Conservation (phyloP, 1,140 invertebrate species). For the Bicyclus anynana region DNA sequence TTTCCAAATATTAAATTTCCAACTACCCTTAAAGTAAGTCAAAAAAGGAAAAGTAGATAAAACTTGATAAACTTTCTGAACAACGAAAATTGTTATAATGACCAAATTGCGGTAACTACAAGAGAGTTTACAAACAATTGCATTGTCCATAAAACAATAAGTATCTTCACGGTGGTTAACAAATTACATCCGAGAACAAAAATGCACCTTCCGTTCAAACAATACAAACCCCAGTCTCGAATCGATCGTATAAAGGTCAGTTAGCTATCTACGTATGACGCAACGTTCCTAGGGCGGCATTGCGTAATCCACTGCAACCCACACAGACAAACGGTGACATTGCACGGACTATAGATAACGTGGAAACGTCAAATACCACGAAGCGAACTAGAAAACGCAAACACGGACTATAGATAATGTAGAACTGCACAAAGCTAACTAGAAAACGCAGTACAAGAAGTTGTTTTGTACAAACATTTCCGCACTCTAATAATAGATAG, state of each 20-base stretch:
- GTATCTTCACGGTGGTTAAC: background rate
- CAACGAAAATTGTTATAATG: too few species aligned
- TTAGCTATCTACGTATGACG: conserved; percentile 57
- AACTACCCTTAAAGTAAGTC: too few species aligned
- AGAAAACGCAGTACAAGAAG: conserved; percentile 6
- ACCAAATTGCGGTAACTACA: too few species aligned
- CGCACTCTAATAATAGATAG: conserved; percentile 26
- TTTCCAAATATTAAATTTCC: too few species aligned
- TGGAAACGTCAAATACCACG: conserved; percentile 21
- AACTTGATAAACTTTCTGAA: too few species aligned
- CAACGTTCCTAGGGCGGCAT: conserved; percentile 55
- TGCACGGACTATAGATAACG: conserved; percentile 22
- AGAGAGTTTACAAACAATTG: too few species aligned
- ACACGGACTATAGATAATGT: conserved; percentile 21
- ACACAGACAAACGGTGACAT: conserved; percentile 23
- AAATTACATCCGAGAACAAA: background rate
- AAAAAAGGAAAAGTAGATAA: too few species aligned
- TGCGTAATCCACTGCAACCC: conserved; percentile 62
- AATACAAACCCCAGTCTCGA: conserved; percentile 27
- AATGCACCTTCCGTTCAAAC: conserved; percentile 4
- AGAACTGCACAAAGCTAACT: conserved; percentile 12
- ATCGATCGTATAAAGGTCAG: conserved; percentile 70
- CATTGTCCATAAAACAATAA: too few species aligned
- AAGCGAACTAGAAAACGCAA: conserved; percentile 8
- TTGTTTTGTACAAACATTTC: conserved; percentile 21